Evolutionary conservation across 2,113 vertebrate species (phyloP).

Genomic region (Lipotes vexillifer): DNA sequence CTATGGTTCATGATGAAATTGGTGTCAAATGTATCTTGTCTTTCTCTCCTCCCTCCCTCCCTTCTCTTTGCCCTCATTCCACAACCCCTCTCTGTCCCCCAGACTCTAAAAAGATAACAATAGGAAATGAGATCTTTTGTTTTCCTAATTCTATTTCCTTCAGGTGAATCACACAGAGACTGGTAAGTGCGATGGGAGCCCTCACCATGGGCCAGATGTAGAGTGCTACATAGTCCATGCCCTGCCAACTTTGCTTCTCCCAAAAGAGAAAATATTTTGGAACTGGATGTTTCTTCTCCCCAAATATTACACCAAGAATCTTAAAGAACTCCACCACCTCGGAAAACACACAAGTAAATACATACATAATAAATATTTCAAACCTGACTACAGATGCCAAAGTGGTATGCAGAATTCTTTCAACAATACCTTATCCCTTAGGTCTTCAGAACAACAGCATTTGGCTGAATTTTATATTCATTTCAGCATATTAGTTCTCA

Average conservation of each 20-base stretch:
- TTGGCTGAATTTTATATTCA: background rate
- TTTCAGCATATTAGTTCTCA: background rate
- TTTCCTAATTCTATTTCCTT: background rate
- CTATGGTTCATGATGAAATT: background rate
- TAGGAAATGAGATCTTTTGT: background rate
- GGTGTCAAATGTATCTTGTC: background rate
- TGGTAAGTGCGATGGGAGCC: background rate
- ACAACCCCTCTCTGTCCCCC: background rate
- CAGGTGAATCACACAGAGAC: background rate
- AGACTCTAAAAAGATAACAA: background rate
- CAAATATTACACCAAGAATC: constrained; percentile 54
- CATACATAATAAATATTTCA: constrained; percentile 26
- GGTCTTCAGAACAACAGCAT: background rate
- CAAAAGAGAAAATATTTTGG: constrained; percentile 3
- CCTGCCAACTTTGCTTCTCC: background rate
- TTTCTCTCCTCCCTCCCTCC: background rate
- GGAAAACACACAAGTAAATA: constrained; percentile 42
- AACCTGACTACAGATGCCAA: background rate
- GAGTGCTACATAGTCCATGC: background rate
- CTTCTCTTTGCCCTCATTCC: background rate
- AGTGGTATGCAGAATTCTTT: background rate
- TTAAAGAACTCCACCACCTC: background rate
- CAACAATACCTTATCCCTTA: background rate
- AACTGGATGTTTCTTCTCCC: constrained; percentile 19
- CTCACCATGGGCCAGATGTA: background rate